phyloP scores from a whole-genome alignment of 1,140 invertebrate genomes.

The Plectus sambesii region DNA sequence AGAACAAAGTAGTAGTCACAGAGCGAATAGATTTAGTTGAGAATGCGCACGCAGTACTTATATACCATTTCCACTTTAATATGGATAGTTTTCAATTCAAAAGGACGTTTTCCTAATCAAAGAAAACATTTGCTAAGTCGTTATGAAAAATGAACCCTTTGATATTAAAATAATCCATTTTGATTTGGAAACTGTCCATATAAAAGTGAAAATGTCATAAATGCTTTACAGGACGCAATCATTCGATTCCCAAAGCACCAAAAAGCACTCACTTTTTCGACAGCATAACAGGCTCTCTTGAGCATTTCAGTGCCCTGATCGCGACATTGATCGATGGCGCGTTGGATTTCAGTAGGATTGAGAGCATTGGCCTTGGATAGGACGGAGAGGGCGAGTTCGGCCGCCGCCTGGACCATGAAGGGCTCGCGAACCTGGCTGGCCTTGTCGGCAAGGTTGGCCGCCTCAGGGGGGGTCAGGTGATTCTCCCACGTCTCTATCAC shows the following conservation, averaged over 20 bases:
- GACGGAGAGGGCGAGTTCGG: constrained; percentile 82
- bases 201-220: too few species aligned
- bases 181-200: constrained; percentile 5
- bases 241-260: not conserved
- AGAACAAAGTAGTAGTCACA: not conserved
- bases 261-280: constrained; percentile 67
- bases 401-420: constrained; percentile 74
- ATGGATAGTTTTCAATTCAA: too few species aligned
- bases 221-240: too few species aligned
- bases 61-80: too few species aligned
- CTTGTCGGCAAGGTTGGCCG: constrained; percentile 83
- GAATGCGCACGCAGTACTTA: not conserved
- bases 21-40: not conserved
- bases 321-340: constrained; percentile 83
- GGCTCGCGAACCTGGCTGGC: constrained; percentile 65
- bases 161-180: not conserved
- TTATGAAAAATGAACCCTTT: constrained; percentile 6
- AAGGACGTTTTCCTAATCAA: too few species aligned
- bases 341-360: constrained; percentile 89
- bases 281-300: constrained; percentile 82
- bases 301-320: constrained; percentile 90
- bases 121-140: too few species aligned
- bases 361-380: constrained; percentile 85
- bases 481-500: constrained; percentile 95
- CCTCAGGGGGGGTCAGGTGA: constrained; percentile 90